Conservation (phyloP, 1,140 invertebrate genomes). For the Pachypeltis micranthus region DNA sequence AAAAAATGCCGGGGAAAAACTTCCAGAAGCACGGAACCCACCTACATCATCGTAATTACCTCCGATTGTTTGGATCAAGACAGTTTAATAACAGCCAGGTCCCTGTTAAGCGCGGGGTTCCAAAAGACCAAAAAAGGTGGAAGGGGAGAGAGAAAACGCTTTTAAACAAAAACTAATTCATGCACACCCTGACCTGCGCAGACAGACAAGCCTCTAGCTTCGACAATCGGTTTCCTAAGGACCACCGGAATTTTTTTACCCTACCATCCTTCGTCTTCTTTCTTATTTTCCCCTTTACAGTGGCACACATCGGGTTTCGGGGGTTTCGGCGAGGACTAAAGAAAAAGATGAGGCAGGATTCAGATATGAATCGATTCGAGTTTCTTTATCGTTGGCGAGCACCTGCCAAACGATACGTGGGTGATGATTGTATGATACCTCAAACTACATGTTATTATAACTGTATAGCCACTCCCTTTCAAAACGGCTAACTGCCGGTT, state of each 20-base stretch:
- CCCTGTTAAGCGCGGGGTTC: neutral
- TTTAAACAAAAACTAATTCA: constrained; percentile 3
- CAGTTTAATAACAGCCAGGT: neutral
- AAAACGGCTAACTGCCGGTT: neutral
- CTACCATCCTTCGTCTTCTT: no score
- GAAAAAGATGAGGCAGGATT: neutral
- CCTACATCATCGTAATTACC: constrained; percentile 1
- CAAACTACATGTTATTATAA: constrained; percentile 2
- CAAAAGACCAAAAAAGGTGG: neutral
- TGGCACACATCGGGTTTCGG: no score
- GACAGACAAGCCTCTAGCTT: no score
- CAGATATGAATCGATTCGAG: neutral
- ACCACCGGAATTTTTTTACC: no score
- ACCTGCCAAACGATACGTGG: neutral
- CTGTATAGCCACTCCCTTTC: neutral
- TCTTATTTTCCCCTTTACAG: no score
- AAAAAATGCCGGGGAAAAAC: neutral
- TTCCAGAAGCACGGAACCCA: constrained; percentile 5
- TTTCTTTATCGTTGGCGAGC: neutral
- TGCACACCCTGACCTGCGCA: constrained; percentile 5
- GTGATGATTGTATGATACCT: constrained; percentile 6
- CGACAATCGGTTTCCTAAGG: no score
- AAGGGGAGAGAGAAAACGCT: neutral
- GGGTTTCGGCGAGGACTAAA: no score
- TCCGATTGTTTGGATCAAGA: constrained; percentile 9